These are phyloP conservation scores for Xanthorhoe designata DNA, from an alignment of 2,888 invertebrate genomes.

Conservation along the genomic window DNA sequence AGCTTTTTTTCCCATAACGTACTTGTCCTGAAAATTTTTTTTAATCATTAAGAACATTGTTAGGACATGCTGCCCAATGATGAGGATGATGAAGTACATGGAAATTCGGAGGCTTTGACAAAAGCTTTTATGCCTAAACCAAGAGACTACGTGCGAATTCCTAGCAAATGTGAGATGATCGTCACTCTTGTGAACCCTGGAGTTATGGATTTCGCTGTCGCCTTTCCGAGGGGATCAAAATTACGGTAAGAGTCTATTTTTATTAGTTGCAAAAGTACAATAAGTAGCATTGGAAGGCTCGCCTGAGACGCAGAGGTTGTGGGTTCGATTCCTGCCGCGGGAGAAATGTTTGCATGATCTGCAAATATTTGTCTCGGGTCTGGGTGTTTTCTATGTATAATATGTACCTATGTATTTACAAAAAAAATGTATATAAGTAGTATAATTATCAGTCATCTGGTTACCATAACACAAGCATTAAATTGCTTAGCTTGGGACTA, in stretches of 20 bases:
- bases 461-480: too few relatives aligned
- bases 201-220: conserved; percentile 95
- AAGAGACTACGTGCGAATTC: conserved; percentile 27
- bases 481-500: too few relatives aligned
- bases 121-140: conserved; percentile 54
- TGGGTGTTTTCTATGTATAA: too few relatives aligned
- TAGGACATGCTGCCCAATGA: conserved; percentile 12
- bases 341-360: too few relatives aligned
- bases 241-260: conserved; percentile 87
- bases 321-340: too few relatives aligned
- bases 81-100: conserved; percentile 21
- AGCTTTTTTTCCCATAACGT: background rate
- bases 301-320: too few relatives aligned
- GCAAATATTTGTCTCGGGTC: too few relatives aligned
- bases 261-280: background rate
- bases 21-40: background rate
- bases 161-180: conserved; percentile 92
- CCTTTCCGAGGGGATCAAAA: conserved; percentile 96
- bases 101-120: conserved; percentile 61
- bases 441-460: too few relatives aligned
- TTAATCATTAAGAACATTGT: background rate
- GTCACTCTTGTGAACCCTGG: conserved; percentile 91
- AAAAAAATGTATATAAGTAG: too few relatives aligned
- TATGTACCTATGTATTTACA: too few relatives aligned
- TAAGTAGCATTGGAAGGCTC: too few relatives aligned